Conservation (phyloP, 2,888 invertebrate genomes). For the Laspeyria flexula region DNA sequence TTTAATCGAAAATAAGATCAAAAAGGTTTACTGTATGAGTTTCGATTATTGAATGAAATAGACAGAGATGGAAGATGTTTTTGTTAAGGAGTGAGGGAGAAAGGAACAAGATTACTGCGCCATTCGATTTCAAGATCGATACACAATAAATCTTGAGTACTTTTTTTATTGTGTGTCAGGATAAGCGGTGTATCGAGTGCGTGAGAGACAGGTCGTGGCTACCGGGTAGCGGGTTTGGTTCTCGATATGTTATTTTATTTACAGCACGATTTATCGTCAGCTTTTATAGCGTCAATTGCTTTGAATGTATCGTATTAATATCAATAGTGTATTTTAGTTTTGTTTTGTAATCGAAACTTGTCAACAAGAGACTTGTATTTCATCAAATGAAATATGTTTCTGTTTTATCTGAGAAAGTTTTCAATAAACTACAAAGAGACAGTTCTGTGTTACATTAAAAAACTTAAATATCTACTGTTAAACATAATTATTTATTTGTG, state of each 20-base stretch:
- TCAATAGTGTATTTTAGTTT: slow-evolving; percentile 42
- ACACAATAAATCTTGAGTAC: slow-evolving; percentile 68
- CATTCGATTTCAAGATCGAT: slow-evolving; percentile 70
- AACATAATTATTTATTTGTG: no score
- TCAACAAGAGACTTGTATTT: slow-evolving; percentile 12
- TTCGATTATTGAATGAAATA: slow-evolving; percentile 61
- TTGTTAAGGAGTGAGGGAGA: slow-evolving; percentile 39
- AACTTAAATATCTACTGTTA: no score
- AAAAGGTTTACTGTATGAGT: slow-evolving; percentile 45
- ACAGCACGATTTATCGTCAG: slow-evolving; percentile 62
- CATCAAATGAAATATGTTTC: slow-evolving; percentile 2
- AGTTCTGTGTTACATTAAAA: not conserved
- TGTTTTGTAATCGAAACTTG: slow-evolving; percentile 39
- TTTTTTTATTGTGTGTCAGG: slow-evolving; percentile 55
- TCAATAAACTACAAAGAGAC: not conserved
- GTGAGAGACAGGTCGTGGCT: slow-evolving; percentile 66
- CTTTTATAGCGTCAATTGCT: slow-evolving; percentile 58
- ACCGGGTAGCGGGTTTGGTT: slow-evolving; percentile 65
- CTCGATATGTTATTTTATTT: slow-evolving; percentile 53
- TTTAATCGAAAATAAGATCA: slow-evolving; percentile 61
- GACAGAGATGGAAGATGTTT: slow-evolving; percentile 35
- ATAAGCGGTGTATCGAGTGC: slow-evolving; percentile 60
- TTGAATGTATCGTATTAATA: slow-evolving; percentile 62
- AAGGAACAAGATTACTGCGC: slow-evolving; percentile 46
- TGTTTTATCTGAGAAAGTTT: not conserved